Conservation (phyloP, 2,113 vertebrate genomes). For the Illadopsis cleaveri region DNA sequence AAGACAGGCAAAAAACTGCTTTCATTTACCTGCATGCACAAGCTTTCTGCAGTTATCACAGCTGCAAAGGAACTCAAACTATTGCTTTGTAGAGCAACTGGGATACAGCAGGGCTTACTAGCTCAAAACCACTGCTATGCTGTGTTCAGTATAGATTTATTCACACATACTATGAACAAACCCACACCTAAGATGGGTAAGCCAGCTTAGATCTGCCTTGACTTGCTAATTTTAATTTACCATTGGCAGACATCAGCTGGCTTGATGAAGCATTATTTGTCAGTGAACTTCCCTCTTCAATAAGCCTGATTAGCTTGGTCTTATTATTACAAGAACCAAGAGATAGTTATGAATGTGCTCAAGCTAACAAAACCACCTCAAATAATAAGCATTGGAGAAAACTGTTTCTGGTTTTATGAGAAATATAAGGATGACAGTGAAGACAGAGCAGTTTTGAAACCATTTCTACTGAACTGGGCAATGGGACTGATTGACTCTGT, state of each 20-base stretch:
- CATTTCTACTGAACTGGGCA: not conserved
- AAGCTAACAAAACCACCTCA: not conserved
- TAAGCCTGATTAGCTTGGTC: not conserved
- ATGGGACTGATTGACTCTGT: not conserved
- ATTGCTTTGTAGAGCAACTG: rapidly evolving
- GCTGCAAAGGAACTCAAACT: not conserved
- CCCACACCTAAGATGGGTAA: not conserved
- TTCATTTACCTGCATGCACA: not conserved
- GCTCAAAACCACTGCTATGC: not conserved
- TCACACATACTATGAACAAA: not conserved
- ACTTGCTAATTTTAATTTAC: not conserved
- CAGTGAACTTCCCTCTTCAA: not conserved
- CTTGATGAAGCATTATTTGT: not conserved
- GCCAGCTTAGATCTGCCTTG: not conserved
- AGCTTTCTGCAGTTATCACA: not conserved
- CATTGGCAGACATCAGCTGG: not conserved
- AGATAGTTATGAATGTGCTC: not conserved
- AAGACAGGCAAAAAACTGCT: not conserved
- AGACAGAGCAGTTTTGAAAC: not conserved
- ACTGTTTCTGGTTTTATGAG: not conserved
- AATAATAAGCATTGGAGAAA: not conserved
- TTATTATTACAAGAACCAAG: not conserved
- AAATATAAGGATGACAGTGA: not conserved
- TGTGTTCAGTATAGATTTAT: not conserved
- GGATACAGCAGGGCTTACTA: not conserved